Conservation (phyloP, 2,888 invertebrate genomes). For the Drosophila leonis region DNA sequence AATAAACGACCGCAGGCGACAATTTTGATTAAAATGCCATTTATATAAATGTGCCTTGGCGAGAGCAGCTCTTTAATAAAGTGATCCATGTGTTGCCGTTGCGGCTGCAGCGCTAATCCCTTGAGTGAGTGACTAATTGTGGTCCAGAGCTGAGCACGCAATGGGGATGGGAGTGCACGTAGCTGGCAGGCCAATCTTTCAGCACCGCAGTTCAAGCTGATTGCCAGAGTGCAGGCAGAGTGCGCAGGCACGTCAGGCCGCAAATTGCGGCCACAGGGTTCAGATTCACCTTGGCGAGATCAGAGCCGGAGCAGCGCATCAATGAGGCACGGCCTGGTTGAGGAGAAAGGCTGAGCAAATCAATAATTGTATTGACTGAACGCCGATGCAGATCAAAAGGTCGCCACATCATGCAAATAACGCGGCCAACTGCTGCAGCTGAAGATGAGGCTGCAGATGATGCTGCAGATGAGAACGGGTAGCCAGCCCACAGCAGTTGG, state of each 20-base stretch:
- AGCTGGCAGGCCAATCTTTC: constrained; percentile 53
- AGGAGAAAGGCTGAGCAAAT: constrained; percentile 67
- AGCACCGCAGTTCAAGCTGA: constrained; percentile 66
- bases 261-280: constrained; percentile 64
- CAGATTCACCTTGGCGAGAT: constrained; percentile 51
- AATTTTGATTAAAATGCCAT: constrained; percentile 81
- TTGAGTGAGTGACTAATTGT: constrained; percentile 67
- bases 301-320: constrained; percentile 41
- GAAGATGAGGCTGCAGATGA: constrained; percentile 16
- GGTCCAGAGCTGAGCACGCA: constrained; percentile 41
- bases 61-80: constrained; percentile 52
- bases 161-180: constrained; percentile 46
- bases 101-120: constrained; percentile 41
- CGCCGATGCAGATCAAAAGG: constrained; percentile 80
- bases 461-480: constrained; percentile 21
- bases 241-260: constrained; percentile 61
- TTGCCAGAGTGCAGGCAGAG: constrained; percentile 55
- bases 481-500: constrained; percentile 10
- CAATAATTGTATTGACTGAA: constrained; percentile 79
- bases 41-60: constrained; percentile 39
- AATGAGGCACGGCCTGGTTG: constrained; percentile 30
- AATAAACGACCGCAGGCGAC: constrained; percentile 70
- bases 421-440: constrained; percentile 26
- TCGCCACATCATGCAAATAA: constrained; percentile 71
- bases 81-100: constrained; percentile 49